Evolutionary conservation across 2,888 invertebrate genomes (phyloP), one percentile per base, ranked within the genome.

Genomic region (Pristionchus exspectatus): DNA sequence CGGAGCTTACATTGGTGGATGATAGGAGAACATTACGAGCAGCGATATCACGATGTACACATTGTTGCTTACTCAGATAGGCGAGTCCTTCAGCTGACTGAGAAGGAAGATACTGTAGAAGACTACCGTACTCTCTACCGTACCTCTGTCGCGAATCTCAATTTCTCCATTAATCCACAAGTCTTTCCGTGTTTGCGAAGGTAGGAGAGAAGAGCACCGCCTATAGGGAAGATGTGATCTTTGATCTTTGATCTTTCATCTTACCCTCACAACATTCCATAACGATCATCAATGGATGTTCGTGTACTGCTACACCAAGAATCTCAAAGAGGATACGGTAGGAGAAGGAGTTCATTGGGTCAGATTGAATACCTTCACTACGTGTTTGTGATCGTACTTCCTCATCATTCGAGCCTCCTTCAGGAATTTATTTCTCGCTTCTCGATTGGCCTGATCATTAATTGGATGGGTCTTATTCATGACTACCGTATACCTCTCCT

Each of bases 11-110:
- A 56, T 87, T 88, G 56, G 56, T 74, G 7, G 14, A 66, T 1
- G 92, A 91, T 12, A 95, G 91, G 18, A 98, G 96, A 94, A 97
- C 97, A 95, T 98, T 98, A 90, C 97, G 96, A 91, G 97, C 97
- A 0, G 97, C 97, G 90, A 97, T 96, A 95, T 97, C 97, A 74
- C 97, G 96, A 95, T 97, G 97, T 0, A 97, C 97, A 95, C 97
- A 97, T 94, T 97, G 96, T 93, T 97, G 97, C 0, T 97, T 96
- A 0, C 97, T 97, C 59, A 97, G 96, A 95, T 97, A 97, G 90
- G 97, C 96, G 97, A 97, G 97, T 0, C 97, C 97, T 18, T 96
- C 96, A 0, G 97, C 97, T 90, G 97, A 92, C 88, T 88, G 30
- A n/a, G 50, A 87, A 16, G n/a, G 69, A 69, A 30, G 24, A 59